Base-by-base conservation (phyloP, 2,888 invertebrate species). In the Caenorhabditis sulstoni region DNA sequence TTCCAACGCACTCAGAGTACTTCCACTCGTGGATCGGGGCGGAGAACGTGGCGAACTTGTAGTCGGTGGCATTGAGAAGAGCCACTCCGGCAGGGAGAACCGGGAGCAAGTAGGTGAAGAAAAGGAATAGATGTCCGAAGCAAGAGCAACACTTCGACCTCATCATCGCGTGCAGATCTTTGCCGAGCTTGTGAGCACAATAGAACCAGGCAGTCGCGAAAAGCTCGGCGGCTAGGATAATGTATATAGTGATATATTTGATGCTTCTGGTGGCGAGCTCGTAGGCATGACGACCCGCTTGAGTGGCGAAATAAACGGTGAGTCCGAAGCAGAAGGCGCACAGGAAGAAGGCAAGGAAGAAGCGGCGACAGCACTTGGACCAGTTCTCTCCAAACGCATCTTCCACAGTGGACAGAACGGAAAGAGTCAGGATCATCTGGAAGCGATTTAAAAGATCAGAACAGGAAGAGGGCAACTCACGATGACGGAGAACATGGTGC, bases 161-260 rank as follows among this genome's bases (percentile, higher is more conserved):
- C 66, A 90, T 76, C 87, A 90, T 89, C 8, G 82, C 55, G 53
- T 85, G 84, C 16, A 90, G 81, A 70, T 90, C 90, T 20, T 81
- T 84, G 49, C 90, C 90, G 57, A 90, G 85, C 16, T 85, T 81
- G 77, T 90, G 89, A 12, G 87, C 89, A 88, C 90, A 90, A 75
- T 90, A 90, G 68, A 90, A 87, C 89, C 89, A 90, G 9, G 87
- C 83, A 35, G 88, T 84, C 44, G 89, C 88, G 23, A 90, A 76
- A 12, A 90, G 58, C 57, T 90, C 90, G 49, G 83, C 85, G 11
- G 87, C 82, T 14, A 90, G 79, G 39, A 90, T 87, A 37, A 85
- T 80, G 84, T 85, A 88, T 45, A 89, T 82, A 2, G 90, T 87
- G 22, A 88, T 66, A 68, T 89, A 88, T 50, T 86, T 85, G 49